These are phyloP conservation scores for Diplodus puntazzo DNA, from an alignment of 2,797 vertebrate genomes.

Conservation along the genomic window DNA sequence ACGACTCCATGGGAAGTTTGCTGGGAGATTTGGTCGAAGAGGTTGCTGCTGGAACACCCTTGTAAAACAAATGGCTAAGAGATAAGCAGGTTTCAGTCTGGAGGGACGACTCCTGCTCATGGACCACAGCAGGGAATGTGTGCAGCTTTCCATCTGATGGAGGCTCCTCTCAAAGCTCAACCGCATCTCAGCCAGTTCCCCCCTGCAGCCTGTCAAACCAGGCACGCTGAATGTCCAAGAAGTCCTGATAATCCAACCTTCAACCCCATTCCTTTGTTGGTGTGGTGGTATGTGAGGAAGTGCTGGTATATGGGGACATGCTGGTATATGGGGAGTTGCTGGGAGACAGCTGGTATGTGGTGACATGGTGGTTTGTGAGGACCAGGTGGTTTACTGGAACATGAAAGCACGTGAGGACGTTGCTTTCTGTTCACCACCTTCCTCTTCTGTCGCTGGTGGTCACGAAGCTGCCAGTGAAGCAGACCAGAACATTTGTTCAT, in stretches of 20 bases:
- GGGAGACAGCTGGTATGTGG: too few species aligned
- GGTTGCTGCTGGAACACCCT: background rate
- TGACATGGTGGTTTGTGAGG: background rate
- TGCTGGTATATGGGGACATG: background rate
- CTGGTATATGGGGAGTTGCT: too few species aligned
- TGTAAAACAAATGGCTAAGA: background rate
- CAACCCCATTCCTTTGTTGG: background rate
- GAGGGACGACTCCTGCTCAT: background rate
- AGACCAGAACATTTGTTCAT: too few species aligned
- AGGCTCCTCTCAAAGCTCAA: background rate
- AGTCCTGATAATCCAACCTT: background rate
- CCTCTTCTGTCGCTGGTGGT: background rate
- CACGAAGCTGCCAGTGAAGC: too few species aligned
- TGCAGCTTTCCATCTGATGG: slow-evolving; percentile 4
- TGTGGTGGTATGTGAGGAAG: background rate
- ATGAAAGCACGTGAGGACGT: background rate
- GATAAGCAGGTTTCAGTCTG: background rate
- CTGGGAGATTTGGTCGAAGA: background rate
- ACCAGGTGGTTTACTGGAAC: rapidly evolving
- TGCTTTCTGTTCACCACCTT: background rate
- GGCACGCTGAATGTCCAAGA: background rate
- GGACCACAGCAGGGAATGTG: slow-evolving; percentile 9
- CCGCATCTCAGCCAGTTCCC: background rate
- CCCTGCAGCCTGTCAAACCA: background rate
- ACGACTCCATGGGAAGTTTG: too few species aligned